Evolutionary conservation across 2,888 invertebrate species (phyloP), one percentile per base, ranked within the genome.

Genomic region (Stenurella melanura): DNA sequence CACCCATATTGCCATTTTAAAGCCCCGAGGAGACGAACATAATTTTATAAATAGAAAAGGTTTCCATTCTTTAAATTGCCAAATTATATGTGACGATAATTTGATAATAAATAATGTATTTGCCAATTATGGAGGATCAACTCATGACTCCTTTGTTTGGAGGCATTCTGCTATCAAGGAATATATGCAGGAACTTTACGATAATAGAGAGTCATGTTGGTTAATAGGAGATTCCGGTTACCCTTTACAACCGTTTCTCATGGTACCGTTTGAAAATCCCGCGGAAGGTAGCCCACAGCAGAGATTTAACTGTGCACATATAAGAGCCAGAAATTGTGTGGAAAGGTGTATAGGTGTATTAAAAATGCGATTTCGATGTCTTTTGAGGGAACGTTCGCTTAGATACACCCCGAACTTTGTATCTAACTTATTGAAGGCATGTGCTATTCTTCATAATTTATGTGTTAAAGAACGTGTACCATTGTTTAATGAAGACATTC

Each of bases 11-110:
- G 78, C 75, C 15, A 78, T 78, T 19, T 50, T 78, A 21, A 67
- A 64, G 68, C 76, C 76, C 12, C 15, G 9, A 12, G 18, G 66
- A n/a, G 74, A 76, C n/a, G 74, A 70, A 66, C 76, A 76, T 57
- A 69, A 73, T 74, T 76, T 68, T 56, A 26, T 68, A 10, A 68
- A 68, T 11, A 10, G 68, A 6, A 68, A 68, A 56, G 68, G 68
- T 10, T 68, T n/a, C 19, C 26, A 68, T 26, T 68, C 68, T 0
- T n/a, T 68, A 56, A 68, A 68, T 56, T 54, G 54, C 2, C 68
- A 68, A 26, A 26, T 26, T n/a, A 30, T 69, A 34, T 69, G 69
- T 69, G 57, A 69, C 34, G n/a, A 15, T 11, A 34, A 69, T 17
- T 30, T 69, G 12, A 57, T 17, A 18, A 69, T 63, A 1, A 34